phyloP scores from a whole-genome alignment of 2,113 vertebrate genomes.

The Pteronura brasiliensis region DNA sequence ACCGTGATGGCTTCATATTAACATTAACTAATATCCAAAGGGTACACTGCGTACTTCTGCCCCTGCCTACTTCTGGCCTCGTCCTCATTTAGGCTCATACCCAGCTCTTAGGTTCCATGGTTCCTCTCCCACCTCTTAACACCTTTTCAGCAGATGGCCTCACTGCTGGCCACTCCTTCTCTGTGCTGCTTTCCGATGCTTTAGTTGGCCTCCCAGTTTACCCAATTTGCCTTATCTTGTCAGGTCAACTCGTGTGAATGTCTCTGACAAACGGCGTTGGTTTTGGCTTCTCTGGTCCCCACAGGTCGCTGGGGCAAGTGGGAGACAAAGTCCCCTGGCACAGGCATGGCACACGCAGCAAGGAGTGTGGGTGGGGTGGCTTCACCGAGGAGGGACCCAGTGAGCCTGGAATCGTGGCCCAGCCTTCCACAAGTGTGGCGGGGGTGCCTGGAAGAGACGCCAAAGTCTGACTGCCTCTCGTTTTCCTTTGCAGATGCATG shows the following conservation, averaged over 20 bases:
- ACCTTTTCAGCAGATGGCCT: background rate
- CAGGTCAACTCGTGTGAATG: background rate
- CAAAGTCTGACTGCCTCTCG: background rate
- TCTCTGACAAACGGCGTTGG: background rate
- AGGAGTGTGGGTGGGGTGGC: background rate
- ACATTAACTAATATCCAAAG: background rate
- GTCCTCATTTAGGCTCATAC: background rate
- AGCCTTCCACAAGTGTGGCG: too few relatives aligned
- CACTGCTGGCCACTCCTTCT: background rate
- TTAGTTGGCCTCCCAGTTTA: background rate
- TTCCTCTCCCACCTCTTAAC: background rate
- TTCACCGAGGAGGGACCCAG: background rate
- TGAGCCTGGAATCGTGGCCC: background rate
- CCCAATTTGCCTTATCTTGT: background rate
- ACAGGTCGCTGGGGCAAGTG: background rate
- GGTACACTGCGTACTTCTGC: background rate
- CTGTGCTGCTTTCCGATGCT: background rate
- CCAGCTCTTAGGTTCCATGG: background rate
- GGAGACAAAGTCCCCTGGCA: background rate
- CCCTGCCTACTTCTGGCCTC: background rate
- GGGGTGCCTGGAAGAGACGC: background rate
- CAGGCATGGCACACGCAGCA: background rate
- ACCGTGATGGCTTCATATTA: background rate
- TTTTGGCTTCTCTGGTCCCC: background rate
- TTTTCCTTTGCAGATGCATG: background rate